These are phyloP conservation scores for Rhea americana DNA, from an alignment of 2,113 vertebrate species.

Conservation along the genomic window DNA sequence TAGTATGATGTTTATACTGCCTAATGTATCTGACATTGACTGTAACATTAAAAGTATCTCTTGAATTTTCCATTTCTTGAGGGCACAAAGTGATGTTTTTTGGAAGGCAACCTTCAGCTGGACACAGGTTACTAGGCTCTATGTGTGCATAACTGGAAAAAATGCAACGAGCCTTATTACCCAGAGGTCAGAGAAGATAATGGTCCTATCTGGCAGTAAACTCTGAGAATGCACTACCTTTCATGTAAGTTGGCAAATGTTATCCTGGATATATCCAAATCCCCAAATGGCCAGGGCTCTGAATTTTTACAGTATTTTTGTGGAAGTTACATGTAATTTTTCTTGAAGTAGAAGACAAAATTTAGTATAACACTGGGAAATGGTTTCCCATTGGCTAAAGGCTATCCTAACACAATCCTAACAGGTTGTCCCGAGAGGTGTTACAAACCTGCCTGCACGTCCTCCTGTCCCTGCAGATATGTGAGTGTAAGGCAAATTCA, in stretches of 20 bases:
- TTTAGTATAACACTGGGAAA: not conserved
- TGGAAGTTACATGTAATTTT: not conserved
- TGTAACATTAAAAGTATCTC: not conserved
- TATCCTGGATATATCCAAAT: not conserved
- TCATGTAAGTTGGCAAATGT: accelerated
- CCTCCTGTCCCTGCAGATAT: not conserved
- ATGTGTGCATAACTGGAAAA: not conserved
- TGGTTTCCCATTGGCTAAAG: not conserved
- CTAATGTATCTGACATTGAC: not conserved
- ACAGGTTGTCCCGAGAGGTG: not conserved
- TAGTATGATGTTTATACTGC: not conserved
- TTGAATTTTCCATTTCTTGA: not conserved
- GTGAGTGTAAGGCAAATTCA: accelerated
- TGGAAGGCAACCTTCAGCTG: not conserved
- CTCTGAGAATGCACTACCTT: not conserved
- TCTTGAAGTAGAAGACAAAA: accelerated
- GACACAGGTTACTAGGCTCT: not conserved
- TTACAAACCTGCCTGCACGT: not conserved
- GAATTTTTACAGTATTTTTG: not conserved
- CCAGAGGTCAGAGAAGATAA: not conserved
- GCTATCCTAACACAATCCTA: not conserved
- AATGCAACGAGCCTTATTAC: not conserved
- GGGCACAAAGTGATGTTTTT: not conserved
- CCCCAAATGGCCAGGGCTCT: not conserved
- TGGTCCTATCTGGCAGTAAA: not conserved